These are phyloP conservation scores for Aurelia sp. DNA, from an alignment of 30 jellyfish, hydroid and myxozoan genomes.

Conservation along the genomic window DNA sequence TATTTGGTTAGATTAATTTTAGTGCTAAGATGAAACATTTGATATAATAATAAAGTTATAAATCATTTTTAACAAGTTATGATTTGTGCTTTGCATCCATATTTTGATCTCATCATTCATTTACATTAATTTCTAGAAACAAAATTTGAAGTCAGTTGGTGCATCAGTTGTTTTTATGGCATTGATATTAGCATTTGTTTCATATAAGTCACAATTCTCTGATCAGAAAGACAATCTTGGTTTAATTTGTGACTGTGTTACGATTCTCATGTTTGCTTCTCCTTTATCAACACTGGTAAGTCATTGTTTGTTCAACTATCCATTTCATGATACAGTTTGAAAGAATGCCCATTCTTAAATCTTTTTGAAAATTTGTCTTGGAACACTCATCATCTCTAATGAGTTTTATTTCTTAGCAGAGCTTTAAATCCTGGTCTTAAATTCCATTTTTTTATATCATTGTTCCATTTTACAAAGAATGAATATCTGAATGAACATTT, in stretches of 20 bases:
- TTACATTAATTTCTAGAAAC: conserved; percentile 9
- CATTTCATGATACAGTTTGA: no score
- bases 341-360: no score
- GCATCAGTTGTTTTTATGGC: conserved; percentile 21
- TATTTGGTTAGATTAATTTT: no score
- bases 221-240: conserved; percentile 59
- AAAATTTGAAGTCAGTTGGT: conserved; percentile 28
- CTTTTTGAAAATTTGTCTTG: not conserved
- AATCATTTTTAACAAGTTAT: no score
- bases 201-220: conserved; percentile 3
- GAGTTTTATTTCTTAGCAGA: not conserved
- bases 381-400: no score
- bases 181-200: not conserved
- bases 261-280: conserved; percentile 93
- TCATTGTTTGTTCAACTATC: not conserved
- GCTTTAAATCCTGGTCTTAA: not conserved
- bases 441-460: no score
- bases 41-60: no score
- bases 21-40: no score
- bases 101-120: no score
- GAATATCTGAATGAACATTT: no score
- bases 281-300: conserved; percentile 92
- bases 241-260: conserved; percentile 62
- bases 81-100: no score
- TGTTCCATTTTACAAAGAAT: no score